A percentile compares a stretch with the other conserved stretches of the same genome.
These are phyloP conservation scores for Triplophysa yarkandensis DNA, from an alignment of 2,797 vertebrate genomes.

Conservation along the genomic window DNA sequence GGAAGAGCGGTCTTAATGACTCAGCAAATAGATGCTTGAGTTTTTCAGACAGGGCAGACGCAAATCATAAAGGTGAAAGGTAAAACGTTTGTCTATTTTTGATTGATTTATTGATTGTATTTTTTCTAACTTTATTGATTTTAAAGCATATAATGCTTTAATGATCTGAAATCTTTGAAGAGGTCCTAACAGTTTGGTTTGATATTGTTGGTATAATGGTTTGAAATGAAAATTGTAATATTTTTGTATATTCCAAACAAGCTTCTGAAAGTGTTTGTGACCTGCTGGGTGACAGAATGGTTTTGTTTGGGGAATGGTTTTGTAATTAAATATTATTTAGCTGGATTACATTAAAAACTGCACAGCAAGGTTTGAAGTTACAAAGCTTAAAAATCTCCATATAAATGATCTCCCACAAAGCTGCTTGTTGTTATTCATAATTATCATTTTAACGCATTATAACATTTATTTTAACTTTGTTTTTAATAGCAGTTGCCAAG, in stretches of 20 bases:
- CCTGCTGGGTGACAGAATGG: not conserved
- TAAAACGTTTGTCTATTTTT: no score
- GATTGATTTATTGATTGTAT: no score
- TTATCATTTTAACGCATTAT: not conserved
- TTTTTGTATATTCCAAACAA: constrained; percentile 8
- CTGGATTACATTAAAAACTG: constrained; percentile 3
- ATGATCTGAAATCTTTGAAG: not conserved
- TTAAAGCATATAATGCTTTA: not conserved
- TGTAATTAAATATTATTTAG: not conserved
- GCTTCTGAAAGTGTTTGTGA: not conserved
- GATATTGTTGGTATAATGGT: not conserved
- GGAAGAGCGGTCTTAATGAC: no score
- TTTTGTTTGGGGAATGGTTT: not conserved
- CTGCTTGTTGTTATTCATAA: not conserved
- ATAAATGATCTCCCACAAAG: not conserved
- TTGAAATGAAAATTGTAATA: not conserved
- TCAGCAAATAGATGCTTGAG: no score
- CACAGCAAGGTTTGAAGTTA: not conserved
- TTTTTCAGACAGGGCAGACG: no score
- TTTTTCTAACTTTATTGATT: not conserved
- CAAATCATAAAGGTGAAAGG: no score
- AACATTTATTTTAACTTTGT: constrained; percentile 1
- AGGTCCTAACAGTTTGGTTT: not conserved
- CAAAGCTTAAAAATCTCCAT: not conserved
- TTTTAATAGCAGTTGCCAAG: not conserved